Conservation (phyloP, 2,888 invertebrate genomes). For the Epinotia brunnichana region DNA sequence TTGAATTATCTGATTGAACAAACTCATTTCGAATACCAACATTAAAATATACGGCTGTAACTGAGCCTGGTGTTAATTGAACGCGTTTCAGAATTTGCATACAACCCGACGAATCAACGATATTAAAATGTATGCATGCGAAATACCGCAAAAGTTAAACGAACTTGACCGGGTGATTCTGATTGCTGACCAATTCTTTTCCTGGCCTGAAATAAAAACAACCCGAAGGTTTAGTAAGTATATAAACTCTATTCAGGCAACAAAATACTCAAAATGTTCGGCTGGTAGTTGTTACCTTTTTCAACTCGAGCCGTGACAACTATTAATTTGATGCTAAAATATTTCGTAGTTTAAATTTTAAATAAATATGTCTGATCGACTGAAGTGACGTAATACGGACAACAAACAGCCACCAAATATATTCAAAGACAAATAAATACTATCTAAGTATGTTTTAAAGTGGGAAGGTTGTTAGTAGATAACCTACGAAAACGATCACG, state of each 20-base stretch:
- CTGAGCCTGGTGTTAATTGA: slow-evolving; percentile 27
- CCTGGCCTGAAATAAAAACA: background rate
- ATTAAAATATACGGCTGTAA: slow-evolving; percentile 12
- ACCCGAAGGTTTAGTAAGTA: background rate
- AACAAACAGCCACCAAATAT: background rate
- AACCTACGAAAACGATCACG: too few species aligned
- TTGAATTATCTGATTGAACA: background rate
- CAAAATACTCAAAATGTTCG: background rate
- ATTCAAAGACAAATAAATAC: background rate
- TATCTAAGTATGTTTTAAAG: background rate
- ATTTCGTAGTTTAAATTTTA: background rate
- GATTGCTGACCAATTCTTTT: background rate
- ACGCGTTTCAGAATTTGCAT: slow-evolving; percentile 31
- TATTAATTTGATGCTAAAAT: slow-evolving; percentile 1
- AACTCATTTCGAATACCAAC: slow-evolving; percentile 5
- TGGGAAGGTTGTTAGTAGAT: background rate
- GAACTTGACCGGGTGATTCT: slow-evolving; percentile 16
- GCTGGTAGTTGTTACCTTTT: background rate
- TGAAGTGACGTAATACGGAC: background rate
- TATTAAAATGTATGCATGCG: slow-evolving; percentile 27
- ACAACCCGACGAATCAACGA: slow-evolving; percentile 23
- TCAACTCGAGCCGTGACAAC: background rate
- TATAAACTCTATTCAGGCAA: background rate
- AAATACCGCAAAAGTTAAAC: slow-evolving; percentile 22
- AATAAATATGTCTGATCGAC: background rate